Conservation (phyloP, 1,140 invertebrate genomes). For the Drosophila quadrilineata region DNA sequence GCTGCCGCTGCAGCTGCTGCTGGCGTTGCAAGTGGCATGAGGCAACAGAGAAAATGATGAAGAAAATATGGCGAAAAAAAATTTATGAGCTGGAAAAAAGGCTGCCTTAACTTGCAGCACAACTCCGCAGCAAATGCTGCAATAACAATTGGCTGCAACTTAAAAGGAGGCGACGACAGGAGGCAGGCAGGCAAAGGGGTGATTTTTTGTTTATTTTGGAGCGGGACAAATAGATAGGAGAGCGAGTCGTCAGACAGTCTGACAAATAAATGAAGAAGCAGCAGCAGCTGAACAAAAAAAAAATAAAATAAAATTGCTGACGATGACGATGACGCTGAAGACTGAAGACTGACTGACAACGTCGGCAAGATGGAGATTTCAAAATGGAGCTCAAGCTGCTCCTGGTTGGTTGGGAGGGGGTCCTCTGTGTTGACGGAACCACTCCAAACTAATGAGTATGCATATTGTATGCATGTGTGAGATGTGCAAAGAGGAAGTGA, state of each 20-base stretch:
- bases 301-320: too few relatives aligned
- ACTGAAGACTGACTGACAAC: conserved; percentile 34
- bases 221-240: conserved; percentile 12
- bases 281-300: background rate
- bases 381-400: background rate
- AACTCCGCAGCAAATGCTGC: conserved; percentile 33
- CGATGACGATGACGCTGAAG: conserved; percentile 18
- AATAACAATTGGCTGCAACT: conserved; percentile 78
- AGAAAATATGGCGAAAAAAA: conserved; percentile 58
- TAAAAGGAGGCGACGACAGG: conserved; percentile 38
- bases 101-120: conserved; percentile 6
- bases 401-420: background rate
- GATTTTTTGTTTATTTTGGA: conserved; percentile 36
- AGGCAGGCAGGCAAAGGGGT: background rate
- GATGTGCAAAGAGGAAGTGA: background rate
- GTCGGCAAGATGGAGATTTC: conserved; percentile 15
- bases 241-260: conserved; percentile 25
- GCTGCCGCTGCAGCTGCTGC: background rate
- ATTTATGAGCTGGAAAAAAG: conserved; percentile 75
- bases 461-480: conserved; percentile 72
- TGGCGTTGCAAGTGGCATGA: too few relatives aligned
- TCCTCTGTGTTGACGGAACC: conserved; percentile 73
- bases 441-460: conserved; percentile 79
- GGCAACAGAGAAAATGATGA: conserved; percentile 33
- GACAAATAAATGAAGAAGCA: conserved; percentile 49